Conservation (phyloP, 2,797 vertebrate species). For the Oreochromis grahami region DNA sequence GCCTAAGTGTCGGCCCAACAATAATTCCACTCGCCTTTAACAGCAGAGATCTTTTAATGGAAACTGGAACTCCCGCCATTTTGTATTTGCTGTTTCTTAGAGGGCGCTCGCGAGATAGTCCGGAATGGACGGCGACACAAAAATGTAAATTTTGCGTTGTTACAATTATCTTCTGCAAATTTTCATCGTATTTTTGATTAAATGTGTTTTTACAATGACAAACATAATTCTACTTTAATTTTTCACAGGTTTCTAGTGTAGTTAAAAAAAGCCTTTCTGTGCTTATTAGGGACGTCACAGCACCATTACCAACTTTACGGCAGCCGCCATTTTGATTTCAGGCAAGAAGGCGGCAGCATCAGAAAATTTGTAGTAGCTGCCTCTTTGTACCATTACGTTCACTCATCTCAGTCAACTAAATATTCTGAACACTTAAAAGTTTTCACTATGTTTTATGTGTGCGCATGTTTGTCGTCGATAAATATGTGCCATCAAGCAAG, state of each 20-base stretch:
- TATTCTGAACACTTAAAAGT: not conserved
- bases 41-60: not conserved
- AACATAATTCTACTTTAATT: not conserved
- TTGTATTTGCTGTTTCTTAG: not conserved
- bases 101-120: not conserved
- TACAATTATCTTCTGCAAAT: not conserved
- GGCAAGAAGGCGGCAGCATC: not conserved
- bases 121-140: not conserved
- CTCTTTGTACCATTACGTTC: not conserved
- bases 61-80: not conserved
- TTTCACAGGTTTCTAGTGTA: not conserved
- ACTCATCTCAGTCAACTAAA: not conserved
- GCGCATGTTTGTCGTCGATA: not conserved
- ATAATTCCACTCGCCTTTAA: conserved; percentile 33
- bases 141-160: not conserved
- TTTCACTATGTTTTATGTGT: not conserved
- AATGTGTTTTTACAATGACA: not conserved
- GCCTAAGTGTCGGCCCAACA: conserved; percentile 13
- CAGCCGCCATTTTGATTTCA: not conserved
- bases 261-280: not conserved
- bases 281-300: not conserved
- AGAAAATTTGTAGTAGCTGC: not conserved
- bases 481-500: not conserved
- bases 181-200: not conserved
- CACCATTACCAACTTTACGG: not conserved